phyloP scores from a whole-genome alignment of 2,888 invertebrate species.

The Eledona agricola region DNA sequence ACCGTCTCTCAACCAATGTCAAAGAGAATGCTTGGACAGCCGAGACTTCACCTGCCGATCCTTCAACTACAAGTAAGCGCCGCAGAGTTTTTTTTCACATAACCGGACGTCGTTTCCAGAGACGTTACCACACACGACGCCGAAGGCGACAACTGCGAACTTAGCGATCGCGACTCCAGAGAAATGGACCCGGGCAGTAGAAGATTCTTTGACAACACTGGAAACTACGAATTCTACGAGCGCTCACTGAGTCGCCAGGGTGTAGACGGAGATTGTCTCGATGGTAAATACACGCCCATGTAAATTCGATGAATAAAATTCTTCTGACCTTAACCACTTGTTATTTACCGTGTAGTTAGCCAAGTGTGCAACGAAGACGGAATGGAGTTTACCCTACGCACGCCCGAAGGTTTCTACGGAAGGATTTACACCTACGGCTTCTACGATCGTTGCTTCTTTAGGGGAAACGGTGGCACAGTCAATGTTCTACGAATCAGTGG shows the following conservation, averaged over 20 bases:
- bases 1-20: constrained; percentile 80
- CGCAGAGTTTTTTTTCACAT: background rate
- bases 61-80: constrained; percentile 80
- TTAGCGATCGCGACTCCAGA: constrained; percentile 86
- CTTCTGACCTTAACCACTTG: constrained; percentile 6
- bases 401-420: constrained; percentile 89
- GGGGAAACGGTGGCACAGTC: constrained; percentile 86
- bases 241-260: constrained; percentile 76
- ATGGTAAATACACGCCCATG: constrained; percentile 68
- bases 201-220: constrained; percentile 82
- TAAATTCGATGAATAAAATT: constrained; percentile 26
- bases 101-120: constrained; percentile 33
- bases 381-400: constrained; percentile 90
- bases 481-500: constrained; percentile 88
- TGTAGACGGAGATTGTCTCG: constrained; percentile 80
- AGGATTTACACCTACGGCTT: constrained; percentile 92
- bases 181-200: constrained; percentile 87
- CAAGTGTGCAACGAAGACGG: constrained; percentile 94
- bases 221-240: constrained; percentile 88
- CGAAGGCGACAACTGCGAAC: constrained; percentile 86
- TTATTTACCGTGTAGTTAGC: constrained; percentile 69
- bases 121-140: constrained; percentile 61
- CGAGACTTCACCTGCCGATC: constrained; percentile 86
- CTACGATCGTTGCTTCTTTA: constrained; percentile 90
- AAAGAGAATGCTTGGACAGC: constrained; percentile 83